Conservation (phyloP, 1,140 invertebrate genomes). For the Euwallacea fornicatus region DNA sequence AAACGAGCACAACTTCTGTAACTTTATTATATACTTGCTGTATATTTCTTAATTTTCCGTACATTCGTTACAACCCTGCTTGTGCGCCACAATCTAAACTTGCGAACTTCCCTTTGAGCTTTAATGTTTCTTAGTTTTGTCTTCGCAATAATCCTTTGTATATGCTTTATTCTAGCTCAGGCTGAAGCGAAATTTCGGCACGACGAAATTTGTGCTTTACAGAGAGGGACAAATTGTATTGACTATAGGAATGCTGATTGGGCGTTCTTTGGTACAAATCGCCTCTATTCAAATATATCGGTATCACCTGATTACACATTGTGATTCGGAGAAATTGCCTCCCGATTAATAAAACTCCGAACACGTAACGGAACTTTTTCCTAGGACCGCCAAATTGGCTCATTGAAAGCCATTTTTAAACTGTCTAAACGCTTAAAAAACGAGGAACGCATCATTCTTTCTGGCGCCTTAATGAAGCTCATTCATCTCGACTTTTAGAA, state of each 20-base stretch:
- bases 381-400: conserved; percentile 3
- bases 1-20: too few species aligned
- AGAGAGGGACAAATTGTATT: too few species aligned
- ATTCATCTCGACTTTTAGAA: conserved; percentile 1
- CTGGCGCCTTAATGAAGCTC: neutral
- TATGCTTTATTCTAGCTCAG: too few species aligned
- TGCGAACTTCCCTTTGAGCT: too few species aligned
- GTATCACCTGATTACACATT: neutral
- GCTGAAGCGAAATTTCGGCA: too few species aligned
- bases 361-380: conserved; percentile 3
- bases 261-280: neutral
- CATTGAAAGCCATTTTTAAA: conserved; percentile 3
- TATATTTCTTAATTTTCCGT: too few species aligned
- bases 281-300: neutral
- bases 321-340: neutral
- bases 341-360: neutral
- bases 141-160: too few species aligned
- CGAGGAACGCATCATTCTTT: conserved; percentile 1
- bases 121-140: too few species aligned
- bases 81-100: too few species aligned
- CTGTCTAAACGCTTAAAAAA: neutral
- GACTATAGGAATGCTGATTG: neutral
- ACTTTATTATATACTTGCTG: too few species aligned
- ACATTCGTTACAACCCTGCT: too few species aligned
- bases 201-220: too few species aligned